Evolutionary conservation across 2,113 vertebrate species (phyloP).

Genomic region (Cephalophus harveyi): DNA sequence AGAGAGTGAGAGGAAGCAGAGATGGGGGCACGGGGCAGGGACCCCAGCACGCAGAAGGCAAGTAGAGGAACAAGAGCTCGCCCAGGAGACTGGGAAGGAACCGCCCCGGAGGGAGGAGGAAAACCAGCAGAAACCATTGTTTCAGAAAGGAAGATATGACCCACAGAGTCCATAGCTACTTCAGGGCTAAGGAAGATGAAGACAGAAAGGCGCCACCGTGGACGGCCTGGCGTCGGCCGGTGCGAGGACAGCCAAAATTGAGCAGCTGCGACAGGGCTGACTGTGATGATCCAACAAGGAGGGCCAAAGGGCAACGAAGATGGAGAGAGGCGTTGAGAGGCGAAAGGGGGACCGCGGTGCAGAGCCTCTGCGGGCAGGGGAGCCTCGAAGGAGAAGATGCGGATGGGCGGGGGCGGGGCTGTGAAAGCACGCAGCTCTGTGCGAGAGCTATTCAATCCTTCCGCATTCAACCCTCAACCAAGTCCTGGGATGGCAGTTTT

Average conservation of each 20-base stretch:
- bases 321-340: neutral
- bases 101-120: neutral
- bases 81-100: neutral
- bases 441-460: neutral
- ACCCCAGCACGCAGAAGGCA: neutral
- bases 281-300: neutral
- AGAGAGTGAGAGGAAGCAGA: neutral
- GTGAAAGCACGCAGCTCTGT: neutral
- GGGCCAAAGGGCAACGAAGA: neutral
- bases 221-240: accelerated
- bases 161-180: neutral
- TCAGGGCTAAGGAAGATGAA: neutral
- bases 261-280: neutral
- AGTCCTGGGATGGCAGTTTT: neutral
- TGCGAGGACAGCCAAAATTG: neutral
- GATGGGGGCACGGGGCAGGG: neutral
- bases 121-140: neutral
- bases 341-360: neutral
- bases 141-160: neutral
- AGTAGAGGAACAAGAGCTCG: neutral
- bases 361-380: neutral
- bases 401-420: too few species aligned
- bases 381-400: neutral
- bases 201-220: neutral
- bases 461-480: neutral